Base-by-base conservation (phyloP, 2,888 invertebrate species). In the Watsonalla binaria region DNA sequence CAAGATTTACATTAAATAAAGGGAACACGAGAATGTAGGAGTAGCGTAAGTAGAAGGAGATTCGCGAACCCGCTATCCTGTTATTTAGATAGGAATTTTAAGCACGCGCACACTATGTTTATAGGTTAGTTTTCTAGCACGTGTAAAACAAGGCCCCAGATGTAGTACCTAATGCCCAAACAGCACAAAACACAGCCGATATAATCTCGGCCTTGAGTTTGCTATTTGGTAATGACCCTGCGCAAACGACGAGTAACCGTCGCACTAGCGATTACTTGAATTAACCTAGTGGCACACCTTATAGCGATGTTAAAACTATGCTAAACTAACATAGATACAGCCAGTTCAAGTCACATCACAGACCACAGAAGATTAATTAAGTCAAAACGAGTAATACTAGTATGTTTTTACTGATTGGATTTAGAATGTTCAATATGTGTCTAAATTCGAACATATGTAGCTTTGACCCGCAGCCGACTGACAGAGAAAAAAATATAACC, bases 141-240 rank as follows among this genome's bases (percentile, higher is more conserved):
- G 49, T 14, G 39, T 45, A 33, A 24, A n/a, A 13, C 24, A 45
- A 47, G 42, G 42, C 42, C 15, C 13, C 13, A 42, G 6, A n/a
- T 39, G 39, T 15, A 37, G 47, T 52, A 47, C n/a, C n/a, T 52
- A 52, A 47, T 45, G 53, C 33, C 42, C 48, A 24, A 45, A 51
- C 45, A 46, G 34, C 34, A 49, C 34, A 33, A 47, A 47, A 48
- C 34, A 51, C 46, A 9, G 58, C 61, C 72, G 79, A 77, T 78
- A 79, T 60, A 62, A 74, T 71, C 76, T 68, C 73, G 80, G 68
- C 84, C 84, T 84, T 84, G 84, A 72, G 68, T 64, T 68, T 62
- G 73, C 71, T 68, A 72, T 78, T 82, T 69, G 83, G 72, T 81
- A 83, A 81, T 83, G 83, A 84, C 82, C 80, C 78, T 79, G 82